Evolutionary conservation across 2,797 vertebrate genomes (phyloP), one percentile per base, ranked within the genome.

Genomic region (Varecia variegata): DNA sequence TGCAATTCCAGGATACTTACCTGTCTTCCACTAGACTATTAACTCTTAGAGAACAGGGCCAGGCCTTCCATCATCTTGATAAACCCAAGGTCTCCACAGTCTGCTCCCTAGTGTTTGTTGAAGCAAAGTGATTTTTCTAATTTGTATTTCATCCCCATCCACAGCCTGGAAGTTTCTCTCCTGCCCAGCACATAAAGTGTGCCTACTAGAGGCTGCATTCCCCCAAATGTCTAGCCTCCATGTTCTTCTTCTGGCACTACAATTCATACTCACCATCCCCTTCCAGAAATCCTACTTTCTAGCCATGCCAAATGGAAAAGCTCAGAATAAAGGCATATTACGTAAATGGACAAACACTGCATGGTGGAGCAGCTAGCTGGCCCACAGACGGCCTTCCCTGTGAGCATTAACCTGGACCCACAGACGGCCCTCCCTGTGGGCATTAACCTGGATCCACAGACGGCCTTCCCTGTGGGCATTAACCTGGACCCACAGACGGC

Each of bases 261-360:
- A n/a, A 15, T 2, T 21, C 20, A 38, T 5, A 23, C 0, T 21
- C 0, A 4, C 20, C n/a, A 27, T 2, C 0, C 1, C 0, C 15
- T 73, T 30, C 30, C 12, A 70, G 84, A 70, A 80, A 77, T n/a
- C 14, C 81, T 74, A 25, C 43, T 62, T 87, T 68, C 38, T 32
- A 60, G 8, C 47, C 60, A 32, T 27, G 7, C 11, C 27, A 58
- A 38, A 52, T 45, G 10, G 0, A 7, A 58, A 45, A 76, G 43
- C 32, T 54, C 35, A 60, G 43, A 81, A 67, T 38, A 32, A 50
- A 81, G 60, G 50, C 43, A 18, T 70, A 13, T 35, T 88, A 52
- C n/a, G 43, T 25, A 68, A 54, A 73, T 38, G 9, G 2, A 7
- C 35, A 58, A 25, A n/a, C 17, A 17, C 15, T 4, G n/a, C 20